These are phyloP conservation scores for Drosophila insularis DNA, from an alignment of 1,140 invertebrate genomes.

Conservation along the genomic window DNA sequence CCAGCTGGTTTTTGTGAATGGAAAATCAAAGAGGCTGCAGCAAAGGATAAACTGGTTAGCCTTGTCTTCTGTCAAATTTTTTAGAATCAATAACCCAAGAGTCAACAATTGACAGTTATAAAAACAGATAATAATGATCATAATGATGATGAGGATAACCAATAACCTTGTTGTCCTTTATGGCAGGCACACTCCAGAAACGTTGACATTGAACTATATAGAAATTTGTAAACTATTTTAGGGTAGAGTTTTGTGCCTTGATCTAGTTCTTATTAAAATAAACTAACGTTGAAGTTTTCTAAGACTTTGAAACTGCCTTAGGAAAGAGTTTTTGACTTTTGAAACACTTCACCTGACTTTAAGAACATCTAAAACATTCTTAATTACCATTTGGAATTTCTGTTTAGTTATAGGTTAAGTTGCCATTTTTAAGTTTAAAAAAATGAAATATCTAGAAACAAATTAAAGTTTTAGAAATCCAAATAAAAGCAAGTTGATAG, in stretches of 20 bases:
- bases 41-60: constrained; percentile 23
- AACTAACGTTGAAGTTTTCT: too few species aligned
- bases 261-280: too few species aligned
- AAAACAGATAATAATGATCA: constrained; percentile 72
- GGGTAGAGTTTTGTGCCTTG: not conserved
- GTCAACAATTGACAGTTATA: constrained; percentile 80
- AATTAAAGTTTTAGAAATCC: too few species aligned
- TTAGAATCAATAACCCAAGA: constrained; percentile 54
- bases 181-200: constrained; percentile 31
- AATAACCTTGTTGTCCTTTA: constrained; percentile 19
- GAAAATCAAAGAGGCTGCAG: constrained; percentile 17
- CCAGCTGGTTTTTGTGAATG: constrained; percentile 49
- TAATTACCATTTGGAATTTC: too few species aligned
- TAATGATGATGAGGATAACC: constrained; percentile 35
- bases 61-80: constrained; percentile 40
- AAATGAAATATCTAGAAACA: too few species aligned
- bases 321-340: too few species aligned
- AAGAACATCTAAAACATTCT: too few species aligned
- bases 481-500: too few species aligned
- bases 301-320: too few species aligned
- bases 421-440: too few species aligned
- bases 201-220: not conserved
- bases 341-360: too few species aligned
- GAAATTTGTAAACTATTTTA: not conserved
- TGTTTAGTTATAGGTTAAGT: too few species aligned